phyloP scores from a whole-genome alignment of 2,113 vertebrate genomes.

The Cinclus cinclus region DNA sequence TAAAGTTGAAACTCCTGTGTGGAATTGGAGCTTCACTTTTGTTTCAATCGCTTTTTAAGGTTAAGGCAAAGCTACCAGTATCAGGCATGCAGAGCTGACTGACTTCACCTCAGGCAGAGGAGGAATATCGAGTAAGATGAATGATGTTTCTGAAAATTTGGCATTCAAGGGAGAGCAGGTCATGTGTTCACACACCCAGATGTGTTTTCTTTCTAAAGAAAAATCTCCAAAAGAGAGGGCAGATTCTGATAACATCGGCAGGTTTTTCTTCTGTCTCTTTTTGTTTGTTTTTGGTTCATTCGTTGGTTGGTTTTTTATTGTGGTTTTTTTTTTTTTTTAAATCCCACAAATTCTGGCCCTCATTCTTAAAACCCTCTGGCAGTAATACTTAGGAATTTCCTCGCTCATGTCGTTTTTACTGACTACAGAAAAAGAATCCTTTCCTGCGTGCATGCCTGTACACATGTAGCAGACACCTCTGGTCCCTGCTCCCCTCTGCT shows the following conservation, averaged over 20 bases:
- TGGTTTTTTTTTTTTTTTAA: neutral
- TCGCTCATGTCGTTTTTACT: neutral
- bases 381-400: neutral
- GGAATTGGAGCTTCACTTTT: neutral
- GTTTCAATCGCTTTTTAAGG: neutral
- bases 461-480: slow-evolving; percentile 27
- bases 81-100: neutral
- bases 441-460: neutral
- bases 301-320: neutral
- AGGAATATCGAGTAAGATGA: neutral
- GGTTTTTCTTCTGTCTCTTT: neutral
- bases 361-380: neutral
- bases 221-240: neutral
- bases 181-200: neutral
- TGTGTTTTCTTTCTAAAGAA: neutral
- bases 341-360: neutral
- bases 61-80: neutral
- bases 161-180: neutral
- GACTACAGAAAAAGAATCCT: neutral
- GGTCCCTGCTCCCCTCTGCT: neutral
- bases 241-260: neutral
- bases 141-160: neutral
- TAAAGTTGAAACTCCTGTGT: neutral
- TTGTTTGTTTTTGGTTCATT: neutral
- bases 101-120: neutral